These are phyloP conservation scores for Campoletis sonorensis DNA, from an alignment of 1,140 invertebrate species.

Conservation along the genomic window DNA sequence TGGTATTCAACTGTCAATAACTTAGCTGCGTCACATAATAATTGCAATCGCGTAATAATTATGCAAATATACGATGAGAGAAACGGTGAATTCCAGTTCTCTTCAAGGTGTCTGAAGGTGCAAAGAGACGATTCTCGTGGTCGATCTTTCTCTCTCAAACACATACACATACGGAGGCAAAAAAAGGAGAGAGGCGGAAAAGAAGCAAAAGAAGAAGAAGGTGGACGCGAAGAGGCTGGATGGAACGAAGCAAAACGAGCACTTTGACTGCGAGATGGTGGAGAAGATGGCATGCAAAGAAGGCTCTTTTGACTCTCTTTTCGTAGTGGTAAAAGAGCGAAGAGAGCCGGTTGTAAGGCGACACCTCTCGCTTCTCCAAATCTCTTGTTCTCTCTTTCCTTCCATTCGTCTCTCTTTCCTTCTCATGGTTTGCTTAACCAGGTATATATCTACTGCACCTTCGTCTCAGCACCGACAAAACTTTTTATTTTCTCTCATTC, in stretches of 20 bases:
- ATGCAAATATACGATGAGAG: slow-evolving; percentile 68
- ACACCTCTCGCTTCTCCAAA: slow-evolving; percentile 72
- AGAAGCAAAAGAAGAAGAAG: slow-evolving; percentile 50
- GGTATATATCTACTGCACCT: slow-evolving; percentile 42
- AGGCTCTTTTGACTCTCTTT: slow-evolving; percentile 62
- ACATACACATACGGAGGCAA: background rate
- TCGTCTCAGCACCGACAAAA: slow-evolving; percentile 44
- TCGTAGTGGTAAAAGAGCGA: slow-evolving; percentile 69
- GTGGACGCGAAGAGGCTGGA: slow-evolving; percentile 52
- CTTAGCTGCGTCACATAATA: slow-evolving; percentile 2
- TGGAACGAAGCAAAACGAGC: slow-evolving; percentile 68
- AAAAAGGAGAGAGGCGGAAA: slow-evolving; percentile 4
- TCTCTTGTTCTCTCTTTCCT: slow-evolving; percentile 62
- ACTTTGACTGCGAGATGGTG: slow-evolving; percentile 70
- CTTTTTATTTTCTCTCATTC: slow-evolving; percentile 52
- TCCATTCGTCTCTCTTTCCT: slow-evolving; percentile 50
- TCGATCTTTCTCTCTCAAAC: background rate
- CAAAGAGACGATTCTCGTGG: slow-evolving; percentile 26
- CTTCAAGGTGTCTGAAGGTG: slow-evolving; percentile 13
- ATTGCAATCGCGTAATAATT: slow-evolving; percentile 68
- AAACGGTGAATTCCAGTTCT: slow-evolving; percentile 66
- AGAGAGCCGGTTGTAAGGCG: slow-evolving; percentile 77
- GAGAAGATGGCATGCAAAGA: slow-evolving; percentile 76
- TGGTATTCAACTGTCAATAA: slow-evolving; percentile 15
- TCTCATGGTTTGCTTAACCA: slow-evolving; percentile 41